Conservation (phyloP, 1,140 invertebrate genomes). For the Scaptomyza graminum region DNA sequence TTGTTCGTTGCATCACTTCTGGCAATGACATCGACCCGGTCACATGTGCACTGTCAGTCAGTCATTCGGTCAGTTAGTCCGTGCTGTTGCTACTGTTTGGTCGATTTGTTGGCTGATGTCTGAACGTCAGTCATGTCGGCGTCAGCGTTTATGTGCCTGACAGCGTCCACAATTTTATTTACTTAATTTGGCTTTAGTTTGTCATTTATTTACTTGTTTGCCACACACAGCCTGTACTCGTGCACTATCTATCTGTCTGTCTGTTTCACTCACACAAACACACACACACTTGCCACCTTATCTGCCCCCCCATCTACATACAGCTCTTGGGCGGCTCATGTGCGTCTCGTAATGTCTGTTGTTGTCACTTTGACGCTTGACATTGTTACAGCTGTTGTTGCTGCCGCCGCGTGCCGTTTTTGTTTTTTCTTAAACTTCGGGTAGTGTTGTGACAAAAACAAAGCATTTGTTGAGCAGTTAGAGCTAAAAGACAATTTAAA, state of each 20-base stretch:
- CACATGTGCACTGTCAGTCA: slow-evolving; percentile 28
- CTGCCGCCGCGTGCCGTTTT: not conserved
- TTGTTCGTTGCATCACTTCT: slow-evolving; percentile 26
- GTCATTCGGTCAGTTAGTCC: slow-evolving; percentile 29
- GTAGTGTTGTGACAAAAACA: slow-evolving; percentile 14
- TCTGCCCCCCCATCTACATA: slow-evolving; percentile 19
- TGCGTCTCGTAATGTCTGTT: slow-evolving; percentile 67
- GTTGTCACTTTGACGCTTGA: slow-evolving; percentile 76
- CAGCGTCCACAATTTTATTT: slow-evolving; percentile 81
- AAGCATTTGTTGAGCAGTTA: not conserved
- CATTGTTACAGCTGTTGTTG: slow-evolving; percentile 38
- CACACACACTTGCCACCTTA: slow-evolving; percentile 18
- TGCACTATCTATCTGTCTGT: not conserved
- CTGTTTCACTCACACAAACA: slow-evolving; percentile 16
- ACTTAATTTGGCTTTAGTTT: slow-evolving; percentile 83
- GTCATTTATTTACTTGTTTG: slow-evolving; percentile 82
- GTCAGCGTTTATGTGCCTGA: slow-evolving; percentile 73
- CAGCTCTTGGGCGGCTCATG: slow-evolving; percentile 32
- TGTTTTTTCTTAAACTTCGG: slow-evolving; percentile 11
- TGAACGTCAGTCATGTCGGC: slow-evolving; percentile 53
- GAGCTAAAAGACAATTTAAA: not conserved
- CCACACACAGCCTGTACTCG: slow-evolving; percentile 50
- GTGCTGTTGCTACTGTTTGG: slow-evolving; percentile 4
- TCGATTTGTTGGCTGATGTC: slow-evolving; percentile 4
- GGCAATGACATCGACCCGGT: slow-evolving; percentile 20